Base-by-base conservation (phyloP, 1,140 invertebrate species). In the Bombus pyrosoma region DNA sequence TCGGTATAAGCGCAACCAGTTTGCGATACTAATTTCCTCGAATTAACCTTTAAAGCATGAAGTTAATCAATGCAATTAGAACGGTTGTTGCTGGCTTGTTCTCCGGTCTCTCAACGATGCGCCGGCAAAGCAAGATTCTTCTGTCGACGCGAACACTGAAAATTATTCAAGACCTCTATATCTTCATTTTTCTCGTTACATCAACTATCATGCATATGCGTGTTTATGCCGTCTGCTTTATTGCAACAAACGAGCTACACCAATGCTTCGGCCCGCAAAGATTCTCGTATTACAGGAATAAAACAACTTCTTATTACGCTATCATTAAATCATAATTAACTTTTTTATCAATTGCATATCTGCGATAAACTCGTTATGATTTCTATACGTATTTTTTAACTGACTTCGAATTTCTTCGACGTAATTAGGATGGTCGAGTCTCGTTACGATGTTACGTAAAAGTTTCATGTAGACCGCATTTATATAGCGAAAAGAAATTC, bases 31-130 rank as follows among this genome's bases (percentile, higher is more conserved):
- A 39, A 37, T 81, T 59, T 28, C 9, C 37, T 41, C 34, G 47
- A 41, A 22, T n/a, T 81, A 39, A 53, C 18, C 66, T 81, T 53
- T 39, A 10, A 25, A 39, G 10, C 47, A 41, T 2, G 53, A 57
- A 59, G n/a, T 22, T 77, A 41, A 59, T 77, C 59, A 37, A 59
- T 76, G 47, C 10, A 77, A 77, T 77, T 77, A 62, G 75, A 15
- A n/a, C 28, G 9, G 5, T 8, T 6, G 28, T 57, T 41, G 37
- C 28, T 77, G 28, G 9, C 57, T 77, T 41, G 37, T 57, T 37
- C 53, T 47, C 47, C 25, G 8, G 1, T 75, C 39, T 25, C 28
- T 28, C 34, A 6, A 5, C 73, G 32, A 41, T 34, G 0, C 28
- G 12, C 12, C 18, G 18, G 37, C 53, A 12, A 77, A 59, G 10